These are phyloP conservation scores for Syngnathoides biaculeatus DNA, from an alignment of 2,113 vertebrate species.

Conservation along the genomic window DNA sequence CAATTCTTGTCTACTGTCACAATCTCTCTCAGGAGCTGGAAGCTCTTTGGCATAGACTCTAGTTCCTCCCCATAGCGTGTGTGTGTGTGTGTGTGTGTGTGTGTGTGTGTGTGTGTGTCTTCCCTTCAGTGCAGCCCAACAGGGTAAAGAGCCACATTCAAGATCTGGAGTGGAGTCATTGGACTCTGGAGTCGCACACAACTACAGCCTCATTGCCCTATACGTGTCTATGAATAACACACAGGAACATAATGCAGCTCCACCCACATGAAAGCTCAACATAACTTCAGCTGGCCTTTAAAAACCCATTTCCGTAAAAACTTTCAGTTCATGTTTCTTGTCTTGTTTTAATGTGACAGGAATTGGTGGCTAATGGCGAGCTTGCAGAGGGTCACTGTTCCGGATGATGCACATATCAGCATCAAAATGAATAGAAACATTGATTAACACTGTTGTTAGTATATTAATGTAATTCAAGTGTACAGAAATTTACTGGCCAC, in stretches of 20 bases:
- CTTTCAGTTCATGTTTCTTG: not conserved
- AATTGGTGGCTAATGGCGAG: slow-evolving; percentile 52
- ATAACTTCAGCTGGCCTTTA: not conserved
- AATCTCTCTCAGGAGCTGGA: slow-evolving; percentile 28
- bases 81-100: slow-evolving; percentile 29
- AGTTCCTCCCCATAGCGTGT: slow-evolving; percentile 57
- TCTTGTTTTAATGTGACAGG: slow-evolving; percentile 38
- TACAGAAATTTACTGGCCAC: too few relatives aligned
- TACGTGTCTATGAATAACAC: not conserved
- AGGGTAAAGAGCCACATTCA: slow-evolving; percentile 37
- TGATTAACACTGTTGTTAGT: too few relatives aligned
- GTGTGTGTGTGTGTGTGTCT: slow-evolving; percentile 41
- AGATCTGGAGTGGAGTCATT: slow-evolving; percentile 53
- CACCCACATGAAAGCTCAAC: not conserved
- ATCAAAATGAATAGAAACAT: too few relatives aligned
- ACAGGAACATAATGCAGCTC: not conserved
- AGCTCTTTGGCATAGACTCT: slow-evolving; percentile 41
- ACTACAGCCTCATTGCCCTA: slow-evolving; percentile 1
- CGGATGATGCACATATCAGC: too few relatives aligned
- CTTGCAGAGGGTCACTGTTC: slow-evolving; percentile 25
- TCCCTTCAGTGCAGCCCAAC: slow-evolving; percentile 44
- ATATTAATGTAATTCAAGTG: too few relatives aligned
- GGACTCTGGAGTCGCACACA: slow-evolving; percentile 51
- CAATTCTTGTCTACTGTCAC: slow-evolving; percentile 37
- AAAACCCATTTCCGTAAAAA: not conserved